A percentile compares a stretch with the other conserved stretches of the same genome.
Evolutionary conservation across 2,113 vertebrate species (phyloP).

Genomic region (Psittacula cyanocephala): DNA sequence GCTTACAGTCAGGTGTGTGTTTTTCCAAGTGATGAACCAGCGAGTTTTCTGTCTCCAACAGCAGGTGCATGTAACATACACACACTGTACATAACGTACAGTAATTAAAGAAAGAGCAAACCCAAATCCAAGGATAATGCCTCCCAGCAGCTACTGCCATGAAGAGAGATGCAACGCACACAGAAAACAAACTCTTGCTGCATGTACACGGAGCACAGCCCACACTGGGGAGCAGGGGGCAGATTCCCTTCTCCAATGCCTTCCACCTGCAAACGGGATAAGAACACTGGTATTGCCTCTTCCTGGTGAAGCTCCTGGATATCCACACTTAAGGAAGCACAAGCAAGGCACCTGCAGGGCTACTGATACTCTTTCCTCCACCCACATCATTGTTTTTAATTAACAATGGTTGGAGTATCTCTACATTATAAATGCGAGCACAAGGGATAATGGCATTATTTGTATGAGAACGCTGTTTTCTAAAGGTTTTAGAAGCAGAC

Average conservation of each 20-base stretch:
- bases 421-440: neutral
- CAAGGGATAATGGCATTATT: neutral
- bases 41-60: neutral
- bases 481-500: neutral
- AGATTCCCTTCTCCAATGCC: neutral
- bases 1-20: neutral
- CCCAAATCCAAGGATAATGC: neutral
- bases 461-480: neutral
- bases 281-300: neutral
- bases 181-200: neutral
- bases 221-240: neutral
- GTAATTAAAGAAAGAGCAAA: neutral
- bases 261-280: neutral
- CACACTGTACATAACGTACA: neutral
- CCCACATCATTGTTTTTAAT: neutral
- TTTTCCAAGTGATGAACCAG: neutral
- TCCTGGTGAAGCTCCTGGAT: neutral
- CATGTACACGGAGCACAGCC: fast-evolving
- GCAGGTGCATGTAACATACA: neutral
- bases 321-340: neutral
- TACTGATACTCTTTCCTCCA: neutral
- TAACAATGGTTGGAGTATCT: neutral
- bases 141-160: neutral
- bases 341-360: neutral
- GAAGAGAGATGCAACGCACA: neutral